Evolutionary conservation across 2,113 vertebrate species (phyloP), one percentile per base, ranked within the genome.

Genomic region (Cynopterus brachyotis): DNA sequence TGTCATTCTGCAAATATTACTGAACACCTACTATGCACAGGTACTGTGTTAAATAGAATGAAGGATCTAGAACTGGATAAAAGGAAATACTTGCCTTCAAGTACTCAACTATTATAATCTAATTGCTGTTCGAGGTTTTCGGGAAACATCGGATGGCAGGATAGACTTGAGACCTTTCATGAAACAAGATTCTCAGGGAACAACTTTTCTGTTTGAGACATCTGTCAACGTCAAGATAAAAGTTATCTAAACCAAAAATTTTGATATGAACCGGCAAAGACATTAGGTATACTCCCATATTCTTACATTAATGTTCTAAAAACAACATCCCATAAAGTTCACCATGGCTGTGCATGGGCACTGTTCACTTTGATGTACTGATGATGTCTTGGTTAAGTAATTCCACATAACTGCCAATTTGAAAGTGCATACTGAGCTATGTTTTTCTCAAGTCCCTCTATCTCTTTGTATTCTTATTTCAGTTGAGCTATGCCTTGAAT

Each of bases 401-500:
- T 28, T 40, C 26, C 42, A 92, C 19, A 10, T 82, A 69, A 79
- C 79, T 75, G 32, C 12, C n/a, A 67, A 1, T 70, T 89, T 91
- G 30, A n/a, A 60, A 20, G 11, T 37, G 4, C 16, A 72, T 30
- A 67, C 70, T 89, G 37, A 45, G 22, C 30, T 69, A 42, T 9
- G 5, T 96, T 83, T 85, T 66, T 53, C 24, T 93, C 24, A 90
- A 47, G 32, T 83, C 30, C 26, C 26, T 57, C 47, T 83, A 92
- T 20, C 15, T 93, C 86, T 81, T 84, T 83, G 13, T 0, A 66
- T 22, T 81, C 97, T 97, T 88, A 88, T 93, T 93, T 55, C 85
- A 99, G 99, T 15, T 62, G 7, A 96, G 95, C 13, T 99, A 99
- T 82, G 98, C 99, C 35, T 98, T 99, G 96, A 98, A 99, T 97